Conservation (phyloP, 2,797 vertebrate genomes). For the Peromyscus attwateri region DNA sequence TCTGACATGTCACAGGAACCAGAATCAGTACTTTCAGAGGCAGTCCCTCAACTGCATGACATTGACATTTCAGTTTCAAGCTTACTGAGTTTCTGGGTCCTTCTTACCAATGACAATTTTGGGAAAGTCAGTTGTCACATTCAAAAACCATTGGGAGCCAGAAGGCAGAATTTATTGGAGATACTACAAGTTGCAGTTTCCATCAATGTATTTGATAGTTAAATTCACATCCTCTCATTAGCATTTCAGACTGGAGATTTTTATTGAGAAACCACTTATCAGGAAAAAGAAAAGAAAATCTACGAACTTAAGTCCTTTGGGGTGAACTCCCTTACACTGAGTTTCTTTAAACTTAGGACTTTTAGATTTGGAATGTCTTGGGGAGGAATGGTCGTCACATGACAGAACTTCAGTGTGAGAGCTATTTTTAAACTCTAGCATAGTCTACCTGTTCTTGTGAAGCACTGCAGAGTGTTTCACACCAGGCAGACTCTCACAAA, state of each 20-base stretch:
- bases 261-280: not conserved
- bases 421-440: slow-evolving; percentile 81
- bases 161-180: not conserved
- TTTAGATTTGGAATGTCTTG: slow-evolving; percentile 63
- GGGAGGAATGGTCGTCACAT: slow-evolving; percentile 70
- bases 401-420: slow-evolving; percentile 82
- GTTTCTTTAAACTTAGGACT: slow-evolving; percentile 75
- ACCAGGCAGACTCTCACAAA: slow-evolving; percentile 84
- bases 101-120: not conserved
- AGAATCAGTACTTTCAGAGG: not conserved
- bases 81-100: not conserved
- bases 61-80: not conserved
- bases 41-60: not conserved
- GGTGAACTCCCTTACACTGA: slow-evolving; percentile 47
- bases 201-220: slow-evolving; percentile 1
- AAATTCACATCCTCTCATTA: not conserved
- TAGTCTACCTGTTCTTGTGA: slow-evolving; percentile 79
- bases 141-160: not conserved
- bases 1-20: not conserved
- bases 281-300: not conserved
- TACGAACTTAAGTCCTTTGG: slow-evolving; percentile 53
- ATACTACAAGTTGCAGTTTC: not conserved
- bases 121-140: not conserved
- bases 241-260: not conserved
- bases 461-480: slow-evolving; percentile 82